Conservation (phyloP, 2,888 invertebrate species). For the Ferrisia virgata region DNA sequence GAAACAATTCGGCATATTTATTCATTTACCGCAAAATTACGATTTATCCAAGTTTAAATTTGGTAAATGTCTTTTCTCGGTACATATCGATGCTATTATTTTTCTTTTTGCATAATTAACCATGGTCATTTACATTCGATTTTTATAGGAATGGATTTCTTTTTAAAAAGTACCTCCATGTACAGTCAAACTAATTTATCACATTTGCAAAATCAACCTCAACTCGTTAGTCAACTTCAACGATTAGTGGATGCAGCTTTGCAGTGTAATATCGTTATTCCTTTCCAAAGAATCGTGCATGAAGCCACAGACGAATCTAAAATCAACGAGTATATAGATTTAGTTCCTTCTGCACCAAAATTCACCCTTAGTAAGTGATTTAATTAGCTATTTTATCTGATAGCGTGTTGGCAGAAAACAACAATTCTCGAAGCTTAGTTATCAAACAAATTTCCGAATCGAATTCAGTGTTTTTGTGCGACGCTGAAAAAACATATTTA, state of each 20-base stretch:
- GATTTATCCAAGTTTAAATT: constrained; percentile 58
- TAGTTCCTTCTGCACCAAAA: not conserved
- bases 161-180: constrained; percentile 60
- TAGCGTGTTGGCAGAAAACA: not conserved
- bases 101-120: too few species aligned
- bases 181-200: constrained; percentile 61
- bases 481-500: constrained; percentile 14
- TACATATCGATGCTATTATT: too few species aligned
- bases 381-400: not conserved
- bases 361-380: not conserved
- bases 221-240: constrained; percentile 57
- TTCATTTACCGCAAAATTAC: constrained; percentile 63
- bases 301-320: not conserved
- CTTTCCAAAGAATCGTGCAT: constrained; percentile 55
- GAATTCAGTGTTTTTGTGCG: not conserved
- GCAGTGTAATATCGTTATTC: constrained; percentile 57
- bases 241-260: constrained; percentile 57
- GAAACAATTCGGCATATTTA: constrained; percentile 59
- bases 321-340: not conserved
- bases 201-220: constrained; percentile 56
- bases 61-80: constrained; percentile 53
- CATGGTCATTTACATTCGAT: too few species aligned
- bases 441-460: not conserved
- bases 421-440: not conserved
- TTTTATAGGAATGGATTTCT: constrained; percentile 59